A percentile compares a stretch with the other conserved stretches of the same genome.
Conservation (phyloP, 2,113 vertebrate species). For the Nannospalax galili region DNA sequence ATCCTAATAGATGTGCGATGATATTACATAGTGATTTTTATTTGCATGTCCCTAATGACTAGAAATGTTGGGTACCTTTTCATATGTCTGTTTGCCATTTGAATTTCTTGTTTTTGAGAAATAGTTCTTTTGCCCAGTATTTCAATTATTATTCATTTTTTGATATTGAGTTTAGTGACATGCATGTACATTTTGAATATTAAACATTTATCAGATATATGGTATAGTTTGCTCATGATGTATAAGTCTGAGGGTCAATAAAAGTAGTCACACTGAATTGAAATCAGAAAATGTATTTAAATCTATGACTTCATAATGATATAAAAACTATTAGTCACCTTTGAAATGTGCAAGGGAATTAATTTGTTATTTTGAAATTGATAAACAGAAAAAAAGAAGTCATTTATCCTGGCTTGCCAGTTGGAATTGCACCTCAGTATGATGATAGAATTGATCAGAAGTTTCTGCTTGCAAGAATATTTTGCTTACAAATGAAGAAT, state of each 20-base stretch:
- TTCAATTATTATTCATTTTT: neutral
- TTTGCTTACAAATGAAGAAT: slow-evolving; percentile 33
- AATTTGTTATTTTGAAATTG: slow-evolving; percentile 11
- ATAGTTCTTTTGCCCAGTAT: neutral
- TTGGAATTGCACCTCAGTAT: neutral
- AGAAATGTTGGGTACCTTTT: neutral
- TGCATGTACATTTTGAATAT: neutral
- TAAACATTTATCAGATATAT: neutral
- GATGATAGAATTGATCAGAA: neutral
- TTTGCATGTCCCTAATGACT: neutral
- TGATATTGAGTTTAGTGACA: neutral
- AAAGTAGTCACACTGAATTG: neutral
- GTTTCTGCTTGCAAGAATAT: neutral
- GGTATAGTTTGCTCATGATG: neutral
- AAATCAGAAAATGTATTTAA: neutral
- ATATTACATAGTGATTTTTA: neutral
- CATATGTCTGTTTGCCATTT: neutral
- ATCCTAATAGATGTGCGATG: neutral
- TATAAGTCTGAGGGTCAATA: neutral
- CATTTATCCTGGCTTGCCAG: neutral
- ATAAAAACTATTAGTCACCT: neutral
- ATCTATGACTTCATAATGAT: neutral
- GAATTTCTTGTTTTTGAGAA: neutral
- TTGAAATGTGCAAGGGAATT: neutral
- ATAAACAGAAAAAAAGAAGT: neutral